A percentile compares a stretch with the other conserved stretches of the same genome.
Evolutionary conservation across 2,888 invertebrate genomes (phyloP).

Genomic region (Xylota sylvarum): DNA sequence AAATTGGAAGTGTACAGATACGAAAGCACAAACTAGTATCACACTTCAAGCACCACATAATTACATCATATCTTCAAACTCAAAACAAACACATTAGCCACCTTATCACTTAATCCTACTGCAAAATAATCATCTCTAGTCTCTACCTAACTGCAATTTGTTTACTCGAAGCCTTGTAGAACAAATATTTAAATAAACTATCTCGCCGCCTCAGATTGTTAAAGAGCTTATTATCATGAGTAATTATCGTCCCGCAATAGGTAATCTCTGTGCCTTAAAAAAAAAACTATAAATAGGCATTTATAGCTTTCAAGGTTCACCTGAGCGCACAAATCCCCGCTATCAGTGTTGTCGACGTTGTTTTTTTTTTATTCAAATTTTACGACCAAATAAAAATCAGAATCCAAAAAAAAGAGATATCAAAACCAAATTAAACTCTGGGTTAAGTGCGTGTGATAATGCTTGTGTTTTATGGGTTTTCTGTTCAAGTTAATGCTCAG

Average conservation of each 20-base stretch:
- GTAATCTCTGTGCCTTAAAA: background rate
- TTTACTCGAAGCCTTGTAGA: background rate
- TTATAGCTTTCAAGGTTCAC: conserved; percentile 19
- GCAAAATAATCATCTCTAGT: background rate
- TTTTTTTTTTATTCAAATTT: conserved; percentile 23
- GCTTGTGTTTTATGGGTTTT: conserved; percentile 39
- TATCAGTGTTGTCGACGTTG: background rate
- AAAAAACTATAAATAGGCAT: background rate
- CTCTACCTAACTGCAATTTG: background rate
- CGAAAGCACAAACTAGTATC: background rate
- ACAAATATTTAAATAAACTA: conserved; percentile 28
- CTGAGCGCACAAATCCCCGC: background rate
- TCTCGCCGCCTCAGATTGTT: conserved; percentile 3
- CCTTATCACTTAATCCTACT: background rate
- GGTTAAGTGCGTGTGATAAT: conserved; percentile 57
- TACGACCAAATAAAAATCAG: conserved; percentile 44
- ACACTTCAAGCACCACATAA: background rate
- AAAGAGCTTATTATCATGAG: conserved; percentile 11
- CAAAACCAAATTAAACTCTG: conserved; percentile 33
- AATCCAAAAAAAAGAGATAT: conserved; percentile 17
- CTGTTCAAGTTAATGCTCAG: conserved; percentile 21
- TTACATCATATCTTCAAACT: background rate
- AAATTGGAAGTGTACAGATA: too few relatives aligned
- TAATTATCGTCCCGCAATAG: background rate
- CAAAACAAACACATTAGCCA: background rate